Evolutionary conservation across 2,113 vertebrate species (phyloP).

Genomic region (Sebastes fasciatus): DNA sequence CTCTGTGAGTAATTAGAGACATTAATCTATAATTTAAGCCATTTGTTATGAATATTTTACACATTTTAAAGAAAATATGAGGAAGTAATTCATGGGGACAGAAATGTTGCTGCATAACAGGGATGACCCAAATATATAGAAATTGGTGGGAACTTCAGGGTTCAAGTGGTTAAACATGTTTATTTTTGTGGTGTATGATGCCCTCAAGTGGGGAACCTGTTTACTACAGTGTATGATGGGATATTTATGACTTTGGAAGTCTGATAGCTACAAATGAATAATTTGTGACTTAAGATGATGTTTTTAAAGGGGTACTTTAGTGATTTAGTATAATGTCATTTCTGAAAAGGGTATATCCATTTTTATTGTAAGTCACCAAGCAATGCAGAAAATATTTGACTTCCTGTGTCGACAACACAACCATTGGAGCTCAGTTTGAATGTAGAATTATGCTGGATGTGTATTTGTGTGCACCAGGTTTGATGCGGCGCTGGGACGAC

Average conservation of each 20-base stretch:
- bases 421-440: background rate
- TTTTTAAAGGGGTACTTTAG: background rate
- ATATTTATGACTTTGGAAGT: background rate
- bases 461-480: conserved; percentile 79
- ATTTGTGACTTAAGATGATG: background rate
- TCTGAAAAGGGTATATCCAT: background rate
- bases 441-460: background rate
- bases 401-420: background rate
- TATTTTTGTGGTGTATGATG: background rate
- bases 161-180: too few species aligned
- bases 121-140: background rate
- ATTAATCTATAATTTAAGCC: too few species aligned
- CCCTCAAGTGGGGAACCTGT: background rate
- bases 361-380: background rate
- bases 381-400: background rate
- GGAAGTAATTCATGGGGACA: too few species aligned
- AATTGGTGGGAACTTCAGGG: background rate
- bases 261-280: background rate
- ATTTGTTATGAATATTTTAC: too few species aligned
- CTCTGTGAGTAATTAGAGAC: too few species aligned
- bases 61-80: too few species aligned
- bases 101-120: too few species aligned
- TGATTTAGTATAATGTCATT: background rate
- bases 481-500: conserved; percentile 93
- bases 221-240: background rate